These are phyloP conservation scores for Pseudorhiza aurosa DNA, from an alignment of 30 jellyfish, hydroid and myxozoan genomes.

Conservation along the genomic window DNA sequence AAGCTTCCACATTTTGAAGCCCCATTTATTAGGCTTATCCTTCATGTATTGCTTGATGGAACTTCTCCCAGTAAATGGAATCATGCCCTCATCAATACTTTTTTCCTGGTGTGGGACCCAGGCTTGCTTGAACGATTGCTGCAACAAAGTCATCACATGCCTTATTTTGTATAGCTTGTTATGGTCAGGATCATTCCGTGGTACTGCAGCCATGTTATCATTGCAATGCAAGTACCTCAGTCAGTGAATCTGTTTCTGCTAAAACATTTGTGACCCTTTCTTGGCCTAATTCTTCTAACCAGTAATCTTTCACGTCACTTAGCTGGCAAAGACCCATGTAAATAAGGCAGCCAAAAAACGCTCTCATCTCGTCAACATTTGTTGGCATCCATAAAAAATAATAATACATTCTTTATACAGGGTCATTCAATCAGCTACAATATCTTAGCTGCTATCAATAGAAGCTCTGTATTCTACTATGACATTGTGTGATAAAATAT, in stretches of 20 bases:
- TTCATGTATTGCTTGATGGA: conserved; percentile 40
- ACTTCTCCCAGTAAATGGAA: conserved; percentile 33
- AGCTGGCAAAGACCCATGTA: conserved; percentile 12
- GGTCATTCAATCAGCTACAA: no score
- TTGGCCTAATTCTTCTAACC: conserved; percentile 23
- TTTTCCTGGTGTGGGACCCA: conserved; percentile 16
- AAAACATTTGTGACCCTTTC: not conserved
- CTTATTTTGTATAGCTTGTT: not conserved
- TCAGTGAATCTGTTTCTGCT: conserved; percentile 30
- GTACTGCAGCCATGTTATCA: conserved; percentile 26
- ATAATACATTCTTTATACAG: no score
- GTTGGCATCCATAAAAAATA: conserved; percentile 31
- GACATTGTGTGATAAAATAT: no score
- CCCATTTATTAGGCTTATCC: conserved; percentile 36
- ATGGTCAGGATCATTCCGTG: not conserved
- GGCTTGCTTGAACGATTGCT: not conserved
- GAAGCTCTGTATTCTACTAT: no score
- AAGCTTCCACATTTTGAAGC: no score
- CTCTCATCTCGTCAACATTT: conserved; percentile 12
- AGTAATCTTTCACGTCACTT: not conserved
- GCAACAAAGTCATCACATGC: not conserved
- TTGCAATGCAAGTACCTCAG: conserved; percentile 28
- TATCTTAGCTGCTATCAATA: no score
- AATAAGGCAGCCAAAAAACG: conserved; percentile 24
- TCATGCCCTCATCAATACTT: conserved; percentile 27